Base-by-base conservation (phyloP, 1,140 invertebrate species). In the Ceratosolen fusciceps region DNA sequence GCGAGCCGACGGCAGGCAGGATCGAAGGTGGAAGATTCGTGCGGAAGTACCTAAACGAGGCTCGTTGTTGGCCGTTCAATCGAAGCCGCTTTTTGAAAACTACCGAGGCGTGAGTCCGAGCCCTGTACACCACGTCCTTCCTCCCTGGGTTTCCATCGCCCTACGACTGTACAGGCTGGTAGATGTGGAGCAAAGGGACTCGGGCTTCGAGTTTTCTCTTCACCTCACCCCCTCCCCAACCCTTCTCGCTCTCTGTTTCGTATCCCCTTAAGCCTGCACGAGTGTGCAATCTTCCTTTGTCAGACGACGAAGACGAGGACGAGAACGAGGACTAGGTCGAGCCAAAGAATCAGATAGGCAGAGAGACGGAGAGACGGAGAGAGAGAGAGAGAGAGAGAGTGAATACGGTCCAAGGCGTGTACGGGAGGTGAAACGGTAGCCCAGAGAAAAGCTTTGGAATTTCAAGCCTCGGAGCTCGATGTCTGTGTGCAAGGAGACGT, bases 61-160 rank as follows among this genome's bases (percentile, higher is more conserved):
- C 49, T 73, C 79, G 73, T 67, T n/a, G n/a, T n/a, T 43, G 43
- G 43, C 43, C 79, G 77, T 81, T 85, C 82, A 81, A 85, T 84
- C 80, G 68, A 68, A 81, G 58, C 77, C 47, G 39, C 70, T 77
- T 83, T 82, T 85, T 80, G 76, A 62, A 80, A 77, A 49, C 80
- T 74, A 68, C 71, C 78, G 73, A 78, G 85, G 77, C 81, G 80
- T 83, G 82, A 84, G 82, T 84, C 49, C 12, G n/a, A 77, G 52
- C 21, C 16, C 39, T 37, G 49, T 72, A 47, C n/a, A n/a, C n/a
- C n/a, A n/a, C n/a, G n/a, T n/a, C 34, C 26, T 49, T 16, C 3
- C 29, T 29, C 67, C 54, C 34, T n/a, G 12, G 37, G 1, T 34
- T 24, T 29, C 9, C 37, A n/a, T n/a, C n/a, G n/a, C n/a, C 34